Conservation (phyloP, 2,888 invertebrate species). For the Schizotus pectinicornis region DNA sequence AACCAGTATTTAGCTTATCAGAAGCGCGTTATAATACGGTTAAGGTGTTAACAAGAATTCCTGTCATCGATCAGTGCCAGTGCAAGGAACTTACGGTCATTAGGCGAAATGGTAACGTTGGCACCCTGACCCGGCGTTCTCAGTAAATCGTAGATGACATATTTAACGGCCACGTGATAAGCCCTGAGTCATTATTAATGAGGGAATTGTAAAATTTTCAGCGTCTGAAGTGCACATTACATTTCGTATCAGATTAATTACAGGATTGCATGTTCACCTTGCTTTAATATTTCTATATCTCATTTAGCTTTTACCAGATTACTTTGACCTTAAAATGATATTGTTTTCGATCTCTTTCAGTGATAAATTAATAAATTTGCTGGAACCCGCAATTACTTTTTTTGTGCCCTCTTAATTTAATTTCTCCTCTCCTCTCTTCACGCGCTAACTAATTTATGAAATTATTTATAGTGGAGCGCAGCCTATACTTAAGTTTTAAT, state of each 20-base stretch:
- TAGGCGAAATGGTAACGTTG: no score
- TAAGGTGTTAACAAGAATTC: no score
- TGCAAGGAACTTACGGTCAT: no score
- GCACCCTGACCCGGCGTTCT: no score
- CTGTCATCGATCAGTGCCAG: no score
- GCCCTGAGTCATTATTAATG: constrained; percentile 25
- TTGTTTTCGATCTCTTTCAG: constrained; percentile 25
- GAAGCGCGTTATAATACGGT: no score
- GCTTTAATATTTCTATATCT: constrained; percentile 37
- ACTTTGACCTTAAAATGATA: constrained; percentile 33
- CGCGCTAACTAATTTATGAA: neutral
- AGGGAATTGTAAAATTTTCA: constrained; percentile 34
- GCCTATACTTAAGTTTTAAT: no score
- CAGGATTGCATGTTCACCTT: constrained; percentile 48
- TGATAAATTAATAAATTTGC: constrained; percentile 30
- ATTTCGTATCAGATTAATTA: constrained; percentile 49
- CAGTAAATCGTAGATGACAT: no score
- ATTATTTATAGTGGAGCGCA: neutral
- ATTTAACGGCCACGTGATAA: no score
- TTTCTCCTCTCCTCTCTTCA: neutral
- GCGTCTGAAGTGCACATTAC: constrained; percentile 39
- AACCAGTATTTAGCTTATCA: no score
- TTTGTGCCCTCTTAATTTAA: constrained; percentile 1
- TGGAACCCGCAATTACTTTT: constrained; percentile 18
- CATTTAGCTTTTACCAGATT: constrained; percentile 33